Percentiles rank a stretch among this genome's conserved stretches.
Evolutionary conservation across 2,797 vertebrate species (phyloP).

Genomic region (Garrulus glandarius): DNA sequence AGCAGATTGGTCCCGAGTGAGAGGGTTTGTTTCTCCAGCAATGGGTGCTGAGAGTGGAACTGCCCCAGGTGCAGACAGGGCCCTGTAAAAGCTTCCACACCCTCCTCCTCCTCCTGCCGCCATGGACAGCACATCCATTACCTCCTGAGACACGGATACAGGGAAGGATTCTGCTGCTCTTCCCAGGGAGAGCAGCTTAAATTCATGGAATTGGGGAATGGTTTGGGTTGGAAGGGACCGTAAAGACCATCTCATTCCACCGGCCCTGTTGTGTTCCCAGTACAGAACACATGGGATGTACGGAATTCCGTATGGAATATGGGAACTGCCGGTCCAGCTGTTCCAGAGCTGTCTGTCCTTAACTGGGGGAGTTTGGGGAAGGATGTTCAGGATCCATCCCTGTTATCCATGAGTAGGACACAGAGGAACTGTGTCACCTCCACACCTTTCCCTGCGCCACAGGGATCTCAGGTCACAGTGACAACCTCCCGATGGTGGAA

Average conservation of each 20-base stretch:
- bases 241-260: background rate
- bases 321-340: fast-evolving
- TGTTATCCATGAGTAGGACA: fast-evolving
- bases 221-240: background rate
- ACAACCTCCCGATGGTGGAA: fast-evolving
- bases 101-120: background rate
- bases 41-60: background rate
- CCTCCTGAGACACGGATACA: fast-evolving
- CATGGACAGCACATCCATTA: background rate
- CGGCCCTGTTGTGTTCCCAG: background rate
- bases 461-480: fast-evolving
- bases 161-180: background rate
- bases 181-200: background rate
- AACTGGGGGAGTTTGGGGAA: fast-evolving
- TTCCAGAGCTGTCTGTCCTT: background rate
- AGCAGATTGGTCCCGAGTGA: background rate
- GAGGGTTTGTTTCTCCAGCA: background rate
- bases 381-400: background rate
- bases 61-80: background rate
- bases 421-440: background rate
- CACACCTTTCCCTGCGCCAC: fast-evolving
- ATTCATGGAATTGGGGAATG: background rate
- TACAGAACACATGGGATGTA: fast-evolving
- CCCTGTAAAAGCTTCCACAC: background rate
- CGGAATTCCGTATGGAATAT: fast-evolving